Evolutionary conservation across 2,888 invertebrate species (phyloP).

Genomic region (Criorhina ranunculi): DNA sequence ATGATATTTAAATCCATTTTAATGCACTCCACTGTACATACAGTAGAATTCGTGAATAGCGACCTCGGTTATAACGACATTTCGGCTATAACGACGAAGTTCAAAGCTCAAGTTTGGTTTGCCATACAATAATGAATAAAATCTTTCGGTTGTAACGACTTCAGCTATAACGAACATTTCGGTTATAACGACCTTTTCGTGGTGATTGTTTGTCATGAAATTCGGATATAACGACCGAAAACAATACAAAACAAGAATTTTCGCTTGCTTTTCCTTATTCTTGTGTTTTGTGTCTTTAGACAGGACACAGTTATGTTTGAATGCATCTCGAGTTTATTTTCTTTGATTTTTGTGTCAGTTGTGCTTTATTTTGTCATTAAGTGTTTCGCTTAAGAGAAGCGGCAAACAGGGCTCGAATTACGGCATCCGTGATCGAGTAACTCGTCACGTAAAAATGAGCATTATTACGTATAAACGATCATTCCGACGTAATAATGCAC

Average conservation of each 20-base stretch:
- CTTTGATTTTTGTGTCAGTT: conserved; percentile 1
- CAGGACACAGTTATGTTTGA: conserved; percentile 3
- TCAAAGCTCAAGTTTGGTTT: background rate
- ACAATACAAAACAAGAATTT: background rate
- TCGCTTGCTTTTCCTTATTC: background rate
- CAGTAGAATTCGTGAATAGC: background rate
- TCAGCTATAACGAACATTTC: conserved; percentile 3
- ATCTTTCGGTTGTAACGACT: background rate
- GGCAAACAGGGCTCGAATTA: too few relatives aligned
- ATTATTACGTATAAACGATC: too few relatives aligned
- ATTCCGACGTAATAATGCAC: too few relatives aligned
- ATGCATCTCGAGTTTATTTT: conserved; percentile 10
- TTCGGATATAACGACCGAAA: background rate
- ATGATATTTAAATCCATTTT: too few relatives aligned
- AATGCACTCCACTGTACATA: too few relatives aligned
- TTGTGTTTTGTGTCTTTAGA: background rate
- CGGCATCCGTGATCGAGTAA: too few relatives aligned
- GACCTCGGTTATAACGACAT: conserved; percentile 3
- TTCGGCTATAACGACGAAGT: background rate
- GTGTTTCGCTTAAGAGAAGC: too few relatives aligned
- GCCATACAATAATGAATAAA: background rate
- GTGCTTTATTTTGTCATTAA: background rate
- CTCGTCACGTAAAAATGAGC: too few relatives aligned
- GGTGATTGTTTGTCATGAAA: background rate
- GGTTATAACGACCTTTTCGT: conserved; percentile 12